Percentiles rank a stretch among this genome's conserved stretches.
Evolutionary conservation across 2,797 vertebrate genomes (phyloP).

Genomic region (Sarcophilus harrisii): DNA sequence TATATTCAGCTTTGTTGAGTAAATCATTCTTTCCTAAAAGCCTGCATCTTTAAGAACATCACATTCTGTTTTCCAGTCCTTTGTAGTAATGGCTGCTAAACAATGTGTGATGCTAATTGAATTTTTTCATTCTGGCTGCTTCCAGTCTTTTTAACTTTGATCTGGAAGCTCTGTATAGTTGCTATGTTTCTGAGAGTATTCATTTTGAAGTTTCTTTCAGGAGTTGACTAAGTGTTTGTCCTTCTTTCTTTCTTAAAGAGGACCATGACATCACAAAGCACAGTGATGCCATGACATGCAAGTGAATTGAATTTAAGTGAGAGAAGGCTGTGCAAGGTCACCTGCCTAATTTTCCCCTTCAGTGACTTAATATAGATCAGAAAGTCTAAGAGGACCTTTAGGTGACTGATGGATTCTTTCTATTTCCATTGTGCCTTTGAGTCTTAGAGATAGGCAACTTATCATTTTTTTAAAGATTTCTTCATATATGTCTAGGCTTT

Average conservation of each 20-base stretch:
- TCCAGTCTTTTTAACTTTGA: neutral
- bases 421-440: neutral
- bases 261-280: no score
- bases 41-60: neutral
- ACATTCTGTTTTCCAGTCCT: neutral
- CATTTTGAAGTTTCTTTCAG: neutral
- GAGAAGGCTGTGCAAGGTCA: no score
- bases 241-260: no score
- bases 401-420: neutral
- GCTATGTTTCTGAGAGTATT: neutral
- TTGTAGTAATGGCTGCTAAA: neutral
- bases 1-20: neutral
- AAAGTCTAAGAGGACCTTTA: no score
- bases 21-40: neutral
- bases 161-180: neutral
- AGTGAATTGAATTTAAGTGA: no score
- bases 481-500: neutral
- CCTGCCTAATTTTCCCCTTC: no score
- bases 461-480: neutral
- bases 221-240: no score
- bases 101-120: neutral
- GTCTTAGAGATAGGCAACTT: neutral
- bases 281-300: no score
- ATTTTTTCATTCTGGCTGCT: neutral
- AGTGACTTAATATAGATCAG: no score